Base-by-base conservation (phyloP, 2,888 invertebrate species). In the Caenorhabditis macrosperma region DNA sequence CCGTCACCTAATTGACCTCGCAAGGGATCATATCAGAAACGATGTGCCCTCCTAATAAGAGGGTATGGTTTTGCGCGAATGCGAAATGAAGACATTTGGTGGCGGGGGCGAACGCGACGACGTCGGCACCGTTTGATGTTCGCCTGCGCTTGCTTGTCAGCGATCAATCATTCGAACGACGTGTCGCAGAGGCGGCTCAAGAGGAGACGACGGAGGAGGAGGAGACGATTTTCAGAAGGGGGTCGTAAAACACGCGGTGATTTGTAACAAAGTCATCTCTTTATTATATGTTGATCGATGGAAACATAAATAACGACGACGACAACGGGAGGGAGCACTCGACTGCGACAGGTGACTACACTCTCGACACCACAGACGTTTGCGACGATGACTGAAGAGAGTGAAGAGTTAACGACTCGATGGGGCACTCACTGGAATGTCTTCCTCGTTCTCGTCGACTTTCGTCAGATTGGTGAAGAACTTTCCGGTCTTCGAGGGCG, bases 381-480 rank as follows among this genome's bases (percentile, higher is more conserved):
- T 63, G 63, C 12, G 72, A 41, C 7, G 63, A 55, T 9, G 72
- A 48, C 72, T 72, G 64, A 10, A 72, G 35, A 41, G 41, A 41
- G 20, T 12, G 12, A 52, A 41, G 22, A 2, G 33, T 35, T 57
- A 20, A 20, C 2, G n/a, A n/a, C n/a, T n/a, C n/a, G n/a, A n/a
- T n/a, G n/a, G n/a, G 2, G 30, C 10, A 12, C 60, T 63, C 38
- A 71, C 71, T n/a, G 72, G 72, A 22, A 22, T 10, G 6, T 78
- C 71, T 22, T 78, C 77, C 1, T 78, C 71, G 24, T 71, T 71
- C 35, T 78, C 77, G 15, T 71, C 69, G n/a, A 78, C 71, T 60
- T 78, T 71, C 4, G 59, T 54, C 2, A 78, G 60, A 35, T 66
- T 64, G 0, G 69, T 60, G 52, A 63, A 78, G 54, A 78, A 78